A percentile compares a stretch with the other conserved stretches of the same genome.
These are phyloP conservation scores for Bombus breviceps DNA, from an alignment of 1,140 invertebrate genomes.

Conservation along the genomic window DNA sequence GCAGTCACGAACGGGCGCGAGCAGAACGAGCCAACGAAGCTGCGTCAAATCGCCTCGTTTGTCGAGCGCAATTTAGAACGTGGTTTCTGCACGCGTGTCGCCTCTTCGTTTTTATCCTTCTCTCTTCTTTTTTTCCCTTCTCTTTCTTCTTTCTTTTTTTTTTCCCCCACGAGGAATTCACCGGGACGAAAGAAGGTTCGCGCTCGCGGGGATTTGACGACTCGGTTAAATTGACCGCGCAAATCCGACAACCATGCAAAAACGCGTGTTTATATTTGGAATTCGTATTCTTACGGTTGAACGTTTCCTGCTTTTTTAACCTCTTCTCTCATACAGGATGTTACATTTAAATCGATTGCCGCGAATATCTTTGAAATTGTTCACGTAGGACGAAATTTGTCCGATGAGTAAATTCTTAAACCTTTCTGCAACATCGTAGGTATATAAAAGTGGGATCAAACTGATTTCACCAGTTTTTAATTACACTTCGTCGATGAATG, in stretches of 20 bases:
- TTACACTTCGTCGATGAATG: neutral
- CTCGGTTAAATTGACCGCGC: slow-evolving; percentile 11
- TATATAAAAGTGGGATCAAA: neutral
- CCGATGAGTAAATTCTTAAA: no score
- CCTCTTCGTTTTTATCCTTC: neutral
- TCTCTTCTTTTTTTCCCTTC: neutral
- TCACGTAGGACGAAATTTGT: no score
- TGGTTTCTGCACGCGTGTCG: neutral
- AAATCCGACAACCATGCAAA: neutral
- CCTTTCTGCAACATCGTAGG: neutral
- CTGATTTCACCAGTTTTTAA: neutral
- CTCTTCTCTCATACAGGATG: neutral
- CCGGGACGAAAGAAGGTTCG: neutral
- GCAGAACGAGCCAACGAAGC: slow-evolving; percentile 5
- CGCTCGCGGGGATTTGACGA: slow-evolving; percentile 15
- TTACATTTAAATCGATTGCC: no score
- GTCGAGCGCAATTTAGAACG: slow-evolving; percentile 23
- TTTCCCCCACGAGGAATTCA: neutral
- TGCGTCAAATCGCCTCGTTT: slow-evolving; percentile 37
- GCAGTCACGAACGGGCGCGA: slow-evolving; percentile 31
- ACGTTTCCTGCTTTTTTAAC: neutral
- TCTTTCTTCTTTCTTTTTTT: neutral
- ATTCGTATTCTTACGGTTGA: neutral
- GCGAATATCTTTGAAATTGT: no score
- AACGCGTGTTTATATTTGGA: neutral